phyloP scores from a whole-genome alignment of 2,888 invertebrate genomes.

The Balanococcus diminutus region DNA sequence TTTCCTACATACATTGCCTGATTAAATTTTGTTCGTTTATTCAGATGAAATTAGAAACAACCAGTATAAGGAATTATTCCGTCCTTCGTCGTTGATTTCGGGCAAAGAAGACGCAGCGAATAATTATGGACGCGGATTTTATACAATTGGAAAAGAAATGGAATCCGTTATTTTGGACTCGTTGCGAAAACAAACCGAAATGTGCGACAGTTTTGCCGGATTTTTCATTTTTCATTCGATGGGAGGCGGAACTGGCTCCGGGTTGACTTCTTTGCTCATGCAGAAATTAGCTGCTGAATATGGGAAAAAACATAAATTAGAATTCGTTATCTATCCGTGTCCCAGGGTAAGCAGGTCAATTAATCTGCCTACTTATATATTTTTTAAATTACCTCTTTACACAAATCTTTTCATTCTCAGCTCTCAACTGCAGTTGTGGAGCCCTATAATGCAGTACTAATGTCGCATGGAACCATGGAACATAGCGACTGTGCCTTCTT shows the following conservation, averaged over 20 bases:
- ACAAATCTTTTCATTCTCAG: background rate
- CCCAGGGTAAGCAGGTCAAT: slow-evolving; percentile 57
- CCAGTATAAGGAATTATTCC: slow-evolving; percentile 41
- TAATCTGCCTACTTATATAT: too few relatives aligned
- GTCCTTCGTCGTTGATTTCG: slow-evolving; percentile 41
- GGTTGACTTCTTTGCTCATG: slow-evolving; percentile 22
- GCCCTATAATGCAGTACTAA: slow-evolving; percentile 43
- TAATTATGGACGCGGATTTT: slow-evolving; percentile 43
- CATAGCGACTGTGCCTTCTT: slow-evolving; percentile 51
- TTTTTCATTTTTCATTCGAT: slow-evolving; percentile 49
- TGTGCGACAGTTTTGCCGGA: slow-evolving; percentile 39
- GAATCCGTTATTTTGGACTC: slow-evolving; percentile 29
- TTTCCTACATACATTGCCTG: background rate
- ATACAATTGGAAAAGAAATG: slow-evolving; percentile 47
- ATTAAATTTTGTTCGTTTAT: background rate
- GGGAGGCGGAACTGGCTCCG: slow-evolving; percentile 51
- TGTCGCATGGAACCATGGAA: slow-evolving; percentile 50
- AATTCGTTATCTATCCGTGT: slow-evolving; percentile 48
- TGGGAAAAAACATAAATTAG: slow-evolving; percentile 42
- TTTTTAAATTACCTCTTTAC: background rate
- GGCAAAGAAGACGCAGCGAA: slow-evolving; percentile 49
- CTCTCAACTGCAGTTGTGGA: slow-evolving; percentile 45
- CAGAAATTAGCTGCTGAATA: slow-evolving; percentile 37
- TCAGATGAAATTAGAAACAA: slow-evolving; percentile 50
- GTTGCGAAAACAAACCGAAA: slow-evolving; percentile 34